Evolutionary conservation across 2,888 invertebrate species (phyloP).

Genomic region (Conistra vaccinii): DNA sequence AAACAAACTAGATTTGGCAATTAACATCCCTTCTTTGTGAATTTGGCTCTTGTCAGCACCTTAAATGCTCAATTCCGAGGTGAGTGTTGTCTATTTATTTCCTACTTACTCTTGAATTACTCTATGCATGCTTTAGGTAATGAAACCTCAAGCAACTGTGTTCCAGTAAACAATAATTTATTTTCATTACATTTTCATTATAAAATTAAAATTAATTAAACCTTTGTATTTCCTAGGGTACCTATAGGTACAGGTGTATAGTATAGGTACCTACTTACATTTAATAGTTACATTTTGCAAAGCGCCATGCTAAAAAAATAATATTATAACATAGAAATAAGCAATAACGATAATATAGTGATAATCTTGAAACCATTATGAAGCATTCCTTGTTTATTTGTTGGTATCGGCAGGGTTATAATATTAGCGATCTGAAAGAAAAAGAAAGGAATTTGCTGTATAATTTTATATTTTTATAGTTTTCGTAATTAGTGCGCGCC

Average conservation of each 20-base stretch:
- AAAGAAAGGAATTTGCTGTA: constrained; percentile 14
- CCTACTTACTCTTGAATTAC: neutral
- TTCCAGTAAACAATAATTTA: constrained; percentile 2
- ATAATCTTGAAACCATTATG: constrained; percentile 45
- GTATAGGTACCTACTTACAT: neutral
- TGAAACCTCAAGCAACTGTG: constrained; percentile 1
- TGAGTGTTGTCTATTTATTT: too few species aligned
- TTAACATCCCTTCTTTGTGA: too few species aligned
- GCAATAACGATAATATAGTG: constrained; percentile 36
- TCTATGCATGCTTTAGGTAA: neutral
- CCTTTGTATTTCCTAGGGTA: neutral
- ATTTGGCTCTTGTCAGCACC: neutral
- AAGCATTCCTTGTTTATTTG: constrained; percentile 57
- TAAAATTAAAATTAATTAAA: neutral
- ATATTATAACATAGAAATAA: constrained; percentile 13
- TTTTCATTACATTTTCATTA: constrained; percentile 7
- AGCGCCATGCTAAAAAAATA: neutral
- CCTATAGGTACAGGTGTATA: neutral
- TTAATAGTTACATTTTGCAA: neutral
- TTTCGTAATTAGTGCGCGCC: neutral
- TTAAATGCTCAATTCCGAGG: neutral
- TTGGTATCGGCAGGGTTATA: constrained; percentile 77
- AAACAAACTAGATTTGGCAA: neutral
- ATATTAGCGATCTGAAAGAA: constrained; percentile 82
- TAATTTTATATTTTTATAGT: neutral